Percentiles rank a stretch among this genome's conserved stretches.
Conservation (phyloP, 37 sponge, comb jelly and placozoan genomes). For the Oopsacas minuta region DNA sequence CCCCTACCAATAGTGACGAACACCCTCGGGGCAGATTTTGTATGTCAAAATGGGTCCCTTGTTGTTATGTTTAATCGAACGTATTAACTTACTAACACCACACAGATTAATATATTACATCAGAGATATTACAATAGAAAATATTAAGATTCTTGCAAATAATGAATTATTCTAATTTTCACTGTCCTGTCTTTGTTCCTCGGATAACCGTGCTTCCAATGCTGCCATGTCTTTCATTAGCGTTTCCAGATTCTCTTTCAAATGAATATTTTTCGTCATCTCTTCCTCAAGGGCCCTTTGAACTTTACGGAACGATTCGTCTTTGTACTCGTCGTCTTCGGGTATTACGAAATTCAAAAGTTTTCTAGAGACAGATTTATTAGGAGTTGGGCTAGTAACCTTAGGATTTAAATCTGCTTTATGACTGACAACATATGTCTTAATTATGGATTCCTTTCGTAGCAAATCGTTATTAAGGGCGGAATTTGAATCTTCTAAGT, state of each 20-base stretch:
- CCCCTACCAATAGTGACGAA: no score
- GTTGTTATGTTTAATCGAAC: no score
- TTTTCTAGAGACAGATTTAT: constrained; percentile 1
- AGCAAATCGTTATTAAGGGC: constrained; percentile 7
- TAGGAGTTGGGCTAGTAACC: neutral
- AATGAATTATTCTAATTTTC: neutral
- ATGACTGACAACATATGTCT: neutral
- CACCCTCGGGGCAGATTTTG: no score
- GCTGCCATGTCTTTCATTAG: neutral
- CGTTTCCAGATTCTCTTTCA: neutral
- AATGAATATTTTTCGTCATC: constrained; percentile 1
- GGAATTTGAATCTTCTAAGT: neutral
- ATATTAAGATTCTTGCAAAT: no score
- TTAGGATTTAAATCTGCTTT: constrained; percentile 12
- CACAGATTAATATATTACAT: no score
- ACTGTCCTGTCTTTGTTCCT: neutral
- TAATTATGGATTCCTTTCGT: constrained; percentile 7
- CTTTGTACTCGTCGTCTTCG: neutral
- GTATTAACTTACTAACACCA: no score
- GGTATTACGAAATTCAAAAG: neutral
- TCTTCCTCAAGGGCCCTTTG: constrained; percentile 2
- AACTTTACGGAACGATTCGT: neutral
- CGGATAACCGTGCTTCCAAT: neutral
- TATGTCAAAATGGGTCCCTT: no score
- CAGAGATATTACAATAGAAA: no score